These are phyloP conservation scores for Schizopygopsis malacanthus DNA, from an alignment of 2,797 vertebrate species.

Conservation along the genomic window DNA sequence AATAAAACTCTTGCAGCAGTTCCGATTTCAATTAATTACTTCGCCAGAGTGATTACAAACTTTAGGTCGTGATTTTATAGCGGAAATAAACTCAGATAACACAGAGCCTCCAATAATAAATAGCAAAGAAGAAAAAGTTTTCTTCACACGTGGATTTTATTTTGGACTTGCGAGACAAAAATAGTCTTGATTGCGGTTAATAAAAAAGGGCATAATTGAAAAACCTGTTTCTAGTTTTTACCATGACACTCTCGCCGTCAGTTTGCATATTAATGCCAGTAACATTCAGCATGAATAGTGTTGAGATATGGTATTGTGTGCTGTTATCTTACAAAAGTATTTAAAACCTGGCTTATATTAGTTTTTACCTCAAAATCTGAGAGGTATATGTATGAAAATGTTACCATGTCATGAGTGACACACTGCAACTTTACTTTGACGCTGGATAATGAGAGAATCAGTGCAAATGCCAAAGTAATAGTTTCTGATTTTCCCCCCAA, in stretches of 20 bases:
- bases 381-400: not conserved
- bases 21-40: constrained; percentile 64
- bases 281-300: not conserved
- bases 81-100: constrained; percentile 25
- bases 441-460: constrained; percentile 93
- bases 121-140: constrained; percentile 6
- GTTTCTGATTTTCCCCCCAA: constrained; percentile 83
- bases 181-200: not conserved
- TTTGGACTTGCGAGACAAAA: not conserved
- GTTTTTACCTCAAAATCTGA: not conserved
- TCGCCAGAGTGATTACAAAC: constrained; percentile 55
- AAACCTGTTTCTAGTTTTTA: not conserved
- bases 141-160: not conserved
- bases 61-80: constrained; percentile 29
- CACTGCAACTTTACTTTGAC: constrained; percentile 82
- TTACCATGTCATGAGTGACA: constrained; percentile 43
- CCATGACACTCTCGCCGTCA: not conserved
- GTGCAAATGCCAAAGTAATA: constrained; percentile 94
- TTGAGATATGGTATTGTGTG: not conserved
- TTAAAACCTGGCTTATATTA: not conserved
- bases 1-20: constrained; percentile 68
- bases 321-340: not conserved
- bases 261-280: not conserved
- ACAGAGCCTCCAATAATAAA: not conserved
- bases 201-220: not conserved